Evolutionary conservation across 2,797 vertebrate species (phyloP).

Genomic region (Diplodus sargus): DNA sequence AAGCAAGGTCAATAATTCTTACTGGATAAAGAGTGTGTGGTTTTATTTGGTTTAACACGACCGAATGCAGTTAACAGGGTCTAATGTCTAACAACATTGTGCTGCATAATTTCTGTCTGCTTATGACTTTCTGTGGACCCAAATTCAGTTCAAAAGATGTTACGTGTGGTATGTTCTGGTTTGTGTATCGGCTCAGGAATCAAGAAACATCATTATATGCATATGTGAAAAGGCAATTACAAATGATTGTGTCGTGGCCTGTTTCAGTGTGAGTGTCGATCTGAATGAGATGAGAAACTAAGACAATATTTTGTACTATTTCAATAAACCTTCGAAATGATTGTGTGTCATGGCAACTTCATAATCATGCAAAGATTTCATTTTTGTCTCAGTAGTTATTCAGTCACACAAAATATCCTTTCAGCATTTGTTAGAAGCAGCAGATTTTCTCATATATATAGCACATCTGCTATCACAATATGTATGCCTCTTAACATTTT

Average conservation of each 20-base stretch:
- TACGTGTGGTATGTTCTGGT: not conserved
- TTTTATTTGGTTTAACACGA: not conserved
- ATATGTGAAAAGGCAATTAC: not conserved
- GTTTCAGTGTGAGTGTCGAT: not conserved
- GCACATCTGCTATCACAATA: not conserved
- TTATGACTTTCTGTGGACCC: not conserved
- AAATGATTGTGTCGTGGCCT: not conserved
- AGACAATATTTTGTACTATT: not conserved
- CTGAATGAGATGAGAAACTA: conserved; percentile 1
- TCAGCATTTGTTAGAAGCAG: not conserved
- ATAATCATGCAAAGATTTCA: not conserved
- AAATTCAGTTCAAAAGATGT: not conserved
- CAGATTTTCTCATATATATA: not conserved
- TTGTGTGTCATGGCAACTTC: not conserved
- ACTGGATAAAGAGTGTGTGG: not conserved
- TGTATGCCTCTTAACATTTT: not conserved
- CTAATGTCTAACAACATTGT: not conserved
- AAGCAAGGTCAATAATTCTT: not conserved
- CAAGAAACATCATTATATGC: not conserved
- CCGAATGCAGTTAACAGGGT: not conserved
- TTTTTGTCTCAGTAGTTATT: not conserved
- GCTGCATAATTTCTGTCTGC: not conserved
- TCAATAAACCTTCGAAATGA: not conserved
- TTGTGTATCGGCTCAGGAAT: not conserved
- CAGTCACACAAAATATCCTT: not conserved